Percentiles rank a stretch among this genome's conserved stretches.
Conservation (phyloP, 1,140 invertebrate species). For the Alviniconcha marisindica region DNA sequence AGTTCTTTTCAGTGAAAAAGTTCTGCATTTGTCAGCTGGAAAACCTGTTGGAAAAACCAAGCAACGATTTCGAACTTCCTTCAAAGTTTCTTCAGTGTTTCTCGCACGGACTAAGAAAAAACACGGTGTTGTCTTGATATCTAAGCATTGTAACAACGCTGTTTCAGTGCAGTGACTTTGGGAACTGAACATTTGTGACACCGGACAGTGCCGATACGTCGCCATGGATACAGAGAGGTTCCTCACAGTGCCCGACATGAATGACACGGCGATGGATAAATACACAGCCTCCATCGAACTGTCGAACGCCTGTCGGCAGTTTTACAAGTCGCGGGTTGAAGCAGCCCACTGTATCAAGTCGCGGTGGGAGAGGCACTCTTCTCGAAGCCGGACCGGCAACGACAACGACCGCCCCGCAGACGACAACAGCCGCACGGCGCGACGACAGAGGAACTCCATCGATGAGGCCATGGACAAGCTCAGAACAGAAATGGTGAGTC, state of each 20-base stretch:
- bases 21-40: too few species aligned
- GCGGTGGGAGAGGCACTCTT: conserved; percentile 33
- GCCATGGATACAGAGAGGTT: conserved; percentile 32
- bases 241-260: conserved; percentile 10
- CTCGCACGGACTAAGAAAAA: neutral
- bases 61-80: too few species aligned
- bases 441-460: conserved; percentile 50
- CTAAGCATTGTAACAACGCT: neutral
- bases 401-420: neutral
- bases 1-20: too few species aligned
- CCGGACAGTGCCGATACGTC: neutral
- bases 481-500: conserved; percentile 62
- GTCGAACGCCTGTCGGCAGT: conserved; percentile 64
- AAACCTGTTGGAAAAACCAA: too few species aligned
- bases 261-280: conserved; percentile 50
- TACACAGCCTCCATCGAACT: conserved; percentile 67
- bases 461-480: conserved; percentile 62
- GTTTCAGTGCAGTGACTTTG: neutral
- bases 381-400: conserved; percentile 2
- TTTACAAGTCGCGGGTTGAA: conserved; percentile 63
- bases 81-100: too few species aligned
- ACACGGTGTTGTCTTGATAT: neutral
- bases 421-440: conserved; percentile 7
- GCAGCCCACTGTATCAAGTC: conserved; percentile 54
- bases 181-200: neutral